Conservation (phyloP, 1,140 invertebrate species). For the Drosophila simulans region DNA sequence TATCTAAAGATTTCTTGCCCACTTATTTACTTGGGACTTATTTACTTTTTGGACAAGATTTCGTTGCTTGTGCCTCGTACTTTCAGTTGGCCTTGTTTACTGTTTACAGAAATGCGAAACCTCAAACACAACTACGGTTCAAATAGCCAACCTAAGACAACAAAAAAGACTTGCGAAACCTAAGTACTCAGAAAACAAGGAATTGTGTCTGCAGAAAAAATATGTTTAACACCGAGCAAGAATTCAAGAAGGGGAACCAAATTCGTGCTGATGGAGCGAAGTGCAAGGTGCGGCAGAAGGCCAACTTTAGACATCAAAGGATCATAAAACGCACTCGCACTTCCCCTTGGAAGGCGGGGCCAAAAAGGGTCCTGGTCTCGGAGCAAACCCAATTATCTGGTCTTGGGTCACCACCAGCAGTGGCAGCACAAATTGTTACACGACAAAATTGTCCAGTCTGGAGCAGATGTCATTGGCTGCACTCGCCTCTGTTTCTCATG, state of each 20-base stretch:
- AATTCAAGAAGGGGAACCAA: not conserved
- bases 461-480: constrained; percentile 64
- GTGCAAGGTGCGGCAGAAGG: constrained; percentile 28
- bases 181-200: constrained; percentile 53
- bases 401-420: constrained; percentile 15
- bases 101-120: constrained; percentile 74
- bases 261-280: not conserved
- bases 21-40: constrained; percentile 69
- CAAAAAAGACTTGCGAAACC: constrained; percentile 63
- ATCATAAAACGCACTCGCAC: constrained; percentile 48
- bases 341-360: not conserved
- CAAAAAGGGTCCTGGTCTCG: constrained; percentile 32
- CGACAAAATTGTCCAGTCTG: constrained; percentile 58
- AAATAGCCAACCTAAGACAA: constrained; percentile 51
- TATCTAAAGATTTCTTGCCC: constrained; percentile 57
- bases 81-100: constrained; percentile 59
- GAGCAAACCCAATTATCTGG: constrained; percentile 71
- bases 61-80: constrained; percentile 34
- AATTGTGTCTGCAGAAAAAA: constrained; percentile 3
- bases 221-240: constrained; percentile 10
- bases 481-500: constrained; percentile 56
- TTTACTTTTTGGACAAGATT: constrained; percentile 44
- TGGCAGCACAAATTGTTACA: constrained; percentile 30
- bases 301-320: constrained; percentile 40
- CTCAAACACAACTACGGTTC: constrained; percentile 63